Conservation (phyloP, 2,113 vertebrate species). For the Stegastes partitus region DNA sequence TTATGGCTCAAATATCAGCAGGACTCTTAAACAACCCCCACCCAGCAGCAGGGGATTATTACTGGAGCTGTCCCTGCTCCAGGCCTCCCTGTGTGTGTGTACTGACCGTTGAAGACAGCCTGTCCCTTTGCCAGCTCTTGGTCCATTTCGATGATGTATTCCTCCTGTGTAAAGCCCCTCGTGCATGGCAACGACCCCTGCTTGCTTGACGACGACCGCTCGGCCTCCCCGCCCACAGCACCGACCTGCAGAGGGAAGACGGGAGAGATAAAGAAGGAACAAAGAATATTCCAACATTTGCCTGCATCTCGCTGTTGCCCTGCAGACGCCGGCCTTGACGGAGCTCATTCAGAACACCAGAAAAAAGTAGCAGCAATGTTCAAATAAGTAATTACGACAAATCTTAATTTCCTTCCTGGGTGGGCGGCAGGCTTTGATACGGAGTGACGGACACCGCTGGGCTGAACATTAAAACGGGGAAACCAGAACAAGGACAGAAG, state of each 20-base stretch:
- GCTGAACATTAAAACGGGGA: not conserved
- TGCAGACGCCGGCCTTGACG: no score
- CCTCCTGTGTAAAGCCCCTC: constrained; percentile 71
- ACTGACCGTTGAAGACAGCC: constrained; percentile 74
- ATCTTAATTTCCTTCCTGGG: no score
- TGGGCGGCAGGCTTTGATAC: not conserved
- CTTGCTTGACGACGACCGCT: constrained; percentile 25
- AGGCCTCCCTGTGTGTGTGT: not conserved
- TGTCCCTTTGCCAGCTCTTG: constrained; percentile 68
- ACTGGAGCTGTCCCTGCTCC: constrained; percentile 33
- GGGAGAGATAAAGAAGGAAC: not conserved
- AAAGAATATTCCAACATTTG: not conserved
- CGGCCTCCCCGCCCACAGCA: constrained; percentile 14
- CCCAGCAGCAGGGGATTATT: constrained; percentile 67
- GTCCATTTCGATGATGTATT: constrained; percentile 61
- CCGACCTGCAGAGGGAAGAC: constrained; percentile 35
- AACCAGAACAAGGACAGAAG: not conserved
- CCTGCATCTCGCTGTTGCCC: no score
- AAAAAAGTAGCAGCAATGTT: no score
- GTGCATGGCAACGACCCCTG: constrained; percentile 53
- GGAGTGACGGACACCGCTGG: not conserved
- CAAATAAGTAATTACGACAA: no score
- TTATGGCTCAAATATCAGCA: constrained; percentile 63
- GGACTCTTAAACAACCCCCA: constrained; percentile 60
- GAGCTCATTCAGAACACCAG: not conserved